A percentile compares a stretch with the other conserved stretches of the same genome.
Evolutionary conservation across 2,888 invertebrate genomes (phyloP).

Genomic region (Meganola albula): DNA sequence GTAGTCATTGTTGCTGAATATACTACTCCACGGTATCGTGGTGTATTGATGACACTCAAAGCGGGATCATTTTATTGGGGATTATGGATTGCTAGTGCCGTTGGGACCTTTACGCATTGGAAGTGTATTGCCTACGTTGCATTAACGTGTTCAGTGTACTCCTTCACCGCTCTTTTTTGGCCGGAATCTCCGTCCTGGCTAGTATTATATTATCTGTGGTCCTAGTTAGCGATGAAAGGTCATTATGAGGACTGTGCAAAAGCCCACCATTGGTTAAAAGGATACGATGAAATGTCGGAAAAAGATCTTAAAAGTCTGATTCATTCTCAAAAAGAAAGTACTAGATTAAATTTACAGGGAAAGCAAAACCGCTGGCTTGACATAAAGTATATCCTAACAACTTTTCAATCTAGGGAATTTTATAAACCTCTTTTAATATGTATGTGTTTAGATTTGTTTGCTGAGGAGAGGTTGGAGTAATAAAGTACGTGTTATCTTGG

Average conservation of each 20-base stretch:
- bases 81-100: slow-evolving; percentile 34
- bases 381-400: slow-evolving; percentile 11
- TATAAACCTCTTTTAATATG: slow-evolving; percentile 22
- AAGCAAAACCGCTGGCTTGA: slow-evolving; percentile 11
- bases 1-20: slow-evolving; percentile 31
- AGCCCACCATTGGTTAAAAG: slow-evolving; percentile 32
- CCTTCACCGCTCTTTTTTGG: slow-evolving; percentile 20
- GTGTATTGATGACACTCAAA: slow-evolving; percentile 29
- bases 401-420: slow-evolving; percentile 22
- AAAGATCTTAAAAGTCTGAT: slow-evolving; percentile 28
- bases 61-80: slow-evolving; percentile 29
- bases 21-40: slow-evolving; percentile 30
- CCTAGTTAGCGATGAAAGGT: slow-evolving; percentile 33
- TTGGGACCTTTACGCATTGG: slow-evolving; percentile 27
- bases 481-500: too few relatives aligned
- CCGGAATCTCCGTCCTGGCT: slow-evolving; percentile 32
- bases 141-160: slow-evolving; percentile 20
- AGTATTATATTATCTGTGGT: too few relatives aligned
- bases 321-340: slow-evolving; percentile 24
- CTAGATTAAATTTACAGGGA: slow-evolving; percentile 9
- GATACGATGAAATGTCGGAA: slow-evolving; percentile 20
- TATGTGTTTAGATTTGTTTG: too few relatives aligned
- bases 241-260: slow-evolving; percentile 26
- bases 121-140: slow-evolving; percentile 27
- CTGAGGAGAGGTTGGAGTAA: too few relatives aligned